Conservation (phyloP, 2,113 vertebrate species). For the Coptodon rendalli region DNA sequence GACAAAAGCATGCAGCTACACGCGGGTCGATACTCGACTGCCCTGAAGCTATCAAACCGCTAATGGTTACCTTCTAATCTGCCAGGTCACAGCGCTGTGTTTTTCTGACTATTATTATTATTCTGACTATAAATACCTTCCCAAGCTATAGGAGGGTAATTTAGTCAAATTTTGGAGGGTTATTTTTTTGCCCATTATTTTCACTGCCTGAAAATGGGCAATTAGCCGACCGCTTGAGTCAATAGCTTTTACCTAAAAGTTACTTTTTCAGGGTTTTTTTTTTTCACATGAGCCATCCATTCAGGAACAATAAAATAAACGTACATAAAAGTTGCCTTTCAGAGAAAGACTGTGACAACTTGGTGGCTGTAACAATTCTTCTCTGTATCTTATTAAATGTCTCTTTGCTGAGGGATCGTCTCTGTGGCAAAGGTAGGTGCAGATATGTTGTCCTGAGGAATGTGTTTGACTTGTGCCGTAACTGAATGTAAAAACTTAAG, state of each 20-base stretch:
- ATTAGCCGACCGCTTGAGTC: constrained; percentile 12
- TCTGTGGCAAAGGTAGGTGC: background rate
- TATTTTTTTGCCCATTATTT: constrained; percentile 15
- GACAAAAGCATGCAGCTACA: constrained; percentile 10
- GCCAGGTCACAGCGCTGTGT: constrained; percentile 7
- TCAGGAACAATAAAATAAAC: background rate
- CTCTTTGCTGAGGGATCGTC: background rate
- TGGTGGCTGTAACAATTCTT: background rate
- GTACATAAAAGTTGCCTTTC: background rate
- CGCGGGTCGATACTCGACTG: background rate
- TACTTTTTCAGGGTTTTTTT: background rate
- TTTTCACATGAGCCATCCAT: background rate
- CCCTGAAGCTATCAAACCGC: background rate
- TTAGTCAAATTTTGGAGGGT: constrained; percentile 4
- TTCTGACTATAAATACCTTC: background rate
- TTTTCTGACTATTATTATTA: background rate
- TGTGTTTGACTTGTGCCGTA: background rate
- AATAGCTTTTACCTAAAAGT: constrained; percentile 12
- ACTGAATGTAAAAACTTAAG: background rate
- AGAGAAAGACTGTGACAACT: background rate
- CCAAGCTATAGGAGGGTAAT: background rate
- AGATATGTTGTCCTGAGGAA: background rate
- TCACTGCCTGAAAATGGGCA: background rate
- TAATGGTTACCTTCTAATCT: constrained; percentile 14
- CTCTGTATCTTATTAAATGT: background rate